A percentile compares a stretch with the other conserved stretches of the same genome.
phyloP scores from a whole-genome alignment of 2,113 vertebrate species.

The Hassar affinis region DNA sequence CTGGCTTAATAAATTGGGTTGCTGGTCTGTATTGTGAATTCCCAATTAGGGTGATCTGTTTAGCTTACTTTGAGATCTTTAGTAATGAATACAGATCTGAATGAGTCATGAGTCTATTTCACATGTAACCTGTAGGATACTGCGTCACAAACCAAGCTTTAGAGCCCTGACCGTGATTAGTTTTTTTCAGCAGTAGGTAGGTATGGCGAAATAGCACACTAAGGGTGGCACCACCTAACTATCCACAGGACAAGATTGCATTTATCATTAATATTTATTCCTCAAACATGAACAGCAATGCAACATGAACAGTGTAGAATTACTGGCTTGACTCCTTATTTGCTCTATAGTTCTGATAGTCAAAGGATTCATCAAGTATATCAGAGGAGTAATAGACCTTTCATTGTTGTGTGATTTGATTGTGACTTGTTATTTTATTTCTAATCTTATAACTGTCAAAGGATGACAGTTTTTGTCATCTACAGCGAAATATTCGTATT shows the following conservation, averaged over 20 bases:
- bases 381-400: background rate
- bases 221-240: background rate
- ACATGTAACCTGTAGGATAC: background rate
- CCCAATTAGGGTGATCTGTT: constrained; percentile 33
- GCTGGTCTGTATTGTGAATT: constrained; percentile 38
- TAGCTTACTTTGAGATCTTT: constrained; percentile 18
- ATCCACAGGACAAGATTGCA: background rate
- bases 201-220: background rate
- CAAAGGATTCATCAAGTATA: background rate
- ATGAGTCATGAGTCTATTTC: constrained; percentile 22
- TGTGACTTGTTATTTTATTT: background rate
- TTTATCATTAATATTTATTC: background rate
- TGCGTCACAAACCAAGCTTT: background rate
- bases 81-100: constrained; percentile 29
- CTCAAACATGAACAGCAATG: background rate
- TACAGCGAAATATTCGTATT: too few species aligned
- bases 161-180: background rate
- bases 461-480: too few species aligned
- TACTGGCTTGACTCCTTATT: background rate
- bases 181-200: background rate
- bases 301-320: too few species aligned
- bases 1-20: constrained; percentile 32
- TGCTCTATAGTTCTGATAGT: background rate
- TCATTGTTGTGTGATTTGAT: background rate
- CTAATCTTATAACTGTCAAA: too few species aligned